Evolutionary conservation across 2,888 invertebrate genomes (phyloP), one percentile per base, ranked within the genome.

Genomic region (Coelinius sp.): DNA sequence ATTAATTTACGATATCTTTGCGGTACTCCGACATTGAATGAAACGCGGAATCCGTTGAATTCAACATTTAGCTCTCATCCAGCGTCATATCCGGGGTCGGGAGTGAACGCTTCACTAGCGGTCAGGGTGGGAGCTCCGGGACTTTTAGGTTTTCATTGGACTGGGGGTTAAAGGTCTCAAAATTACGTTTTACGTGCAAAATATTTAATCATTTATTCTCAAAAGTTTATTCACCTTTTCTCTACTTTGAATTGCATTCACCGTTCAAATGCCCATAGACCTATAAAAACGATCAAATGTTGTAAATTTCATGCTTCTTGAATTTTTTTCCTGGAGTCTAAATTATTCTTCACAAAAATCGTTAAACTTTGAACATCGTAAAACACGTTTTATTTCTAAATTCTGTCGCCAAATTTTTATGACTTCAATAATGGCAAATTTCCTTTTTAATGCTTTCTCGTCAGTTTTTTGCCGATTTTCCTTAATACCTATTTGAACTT

Each of bases 71-170:
- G 76, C 76, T 41, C 53, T 25, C 46, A 31, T 74, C 76, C 76
- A 76, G 63, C 56, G 64, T 74, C 70, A 56, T 73, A 73, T 68
- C 73, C 74, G 68, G 70, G 25, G 63, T 65, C 75, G 75, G 72
- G 72, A 75, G 74, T 73, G 72, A 70, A 65, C 73, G 72, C 70
- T 74, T 68, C 31, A 59, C 59, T 35, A 35, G 59, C 31, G 17
- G 35, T 14, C 12, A 1, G n/a, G 20, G 31, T 59, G 59, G 31
- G 31, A 59, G 59, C 59, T 59, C 59, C 59, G 35, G 59, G 2
- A 49, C 2, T 20, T 59, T 59, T 35, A 20, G 20, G 8, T 59
- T 59, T 59, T 59, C 10, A 59, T 59, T 59, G 27, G 31, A 10
- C 17, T 10, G 53, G 12, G n/a, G 17, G 14, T 59, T 35, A 12